Evolutionary conservation across 2,797 vertebrate genomes (phyloP).

Genomic region (Myiothlypis chrysogaster): DNA sequence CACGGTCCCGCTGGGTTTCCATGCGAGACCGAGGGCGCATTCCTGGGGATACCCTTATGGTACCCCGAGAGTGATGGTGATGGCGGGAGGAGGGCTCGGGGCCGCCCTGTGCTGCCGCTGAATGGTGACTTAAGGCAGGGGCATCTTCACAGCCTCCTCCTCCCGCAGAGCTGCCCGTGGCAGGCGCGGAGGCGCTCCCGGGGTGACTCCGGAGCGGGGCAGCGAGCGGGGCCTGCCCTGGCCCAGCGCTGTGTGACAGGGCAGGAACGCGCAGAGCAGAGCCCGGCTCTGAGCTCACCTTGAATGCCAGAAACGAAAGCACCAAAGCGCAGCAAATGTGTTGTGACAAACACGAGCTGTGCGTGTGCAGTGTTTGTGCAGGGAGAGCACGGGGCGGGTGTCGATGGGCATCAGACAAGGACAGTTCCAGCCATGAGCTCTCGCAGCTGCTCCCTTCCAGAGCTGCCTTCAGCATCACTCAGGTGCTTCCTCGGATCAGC

Average conservation of each 20-base stretch:
- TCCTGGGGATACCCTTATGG: background rate
- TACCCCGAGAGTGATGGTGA: background rate
- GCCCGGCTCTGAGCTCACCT: background rate
- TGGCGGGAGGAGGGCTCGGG: background rate
- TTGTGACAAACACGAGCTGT: accelerated
- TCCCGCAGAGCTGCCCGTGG: background rate
- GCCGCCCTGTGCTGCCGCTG: background rate
- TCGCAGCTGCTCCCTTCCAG: background rate
- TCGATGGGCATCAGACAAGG: accelerated
- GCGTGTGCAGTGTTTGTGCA: accelerated
- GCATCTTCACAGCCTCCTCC: background rate
- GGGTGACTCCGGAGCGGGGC: background rate
- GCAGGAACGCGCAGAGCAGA: accelerated
- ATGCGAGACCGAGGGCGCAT: accelerated
- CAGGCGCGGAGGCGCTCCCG: background rate
- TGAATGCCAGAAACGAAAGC: accelerated
- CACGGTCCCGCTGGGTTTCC: background rate
- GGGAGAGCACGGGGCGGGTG: background rate
- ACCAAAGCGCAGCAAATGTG: accelerated
- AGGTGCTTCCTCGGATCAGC: background rate
- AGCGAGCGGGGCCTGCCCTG: background rate
- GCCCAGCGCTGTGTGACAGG: accelerated
- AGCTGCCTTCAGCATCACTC: background rate
- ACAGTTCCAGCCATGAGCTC: accelerated
- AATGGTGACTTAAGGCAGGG: background rate